Conservation (phyloP, 1,140 invertebrate genomes). For the Arctopsyche grandis region DNA sequence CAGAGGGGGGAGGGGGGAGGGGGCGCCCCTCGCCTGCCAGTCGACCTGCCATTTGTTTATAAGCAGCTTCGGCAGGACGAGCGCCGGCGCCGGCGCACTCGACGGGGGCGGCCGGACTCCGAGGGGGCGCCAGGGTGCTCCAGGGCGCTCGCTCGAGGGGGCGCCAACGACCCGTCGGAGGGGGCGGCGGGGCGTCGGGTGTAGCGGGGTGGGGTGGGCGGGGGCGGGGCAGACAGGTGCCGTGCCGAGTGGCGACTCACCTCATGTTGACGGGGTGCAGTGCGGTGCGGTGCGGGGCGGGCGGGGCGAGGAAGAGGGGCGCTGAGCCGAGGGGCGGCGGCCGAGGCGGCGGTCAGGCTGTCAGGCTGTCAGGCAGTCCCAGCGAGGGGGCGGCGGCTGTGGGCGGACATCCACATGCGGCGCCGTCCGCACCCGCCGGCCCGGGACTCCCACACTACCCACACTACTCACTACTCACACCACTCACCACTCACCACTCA, state of each 20-base stretch:
- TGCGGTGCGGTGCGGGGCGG: background rate
- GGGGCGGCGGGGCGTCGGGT: background rate
- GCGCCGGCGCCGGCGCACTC: background rate
- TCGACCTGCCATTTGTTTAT: background rate
- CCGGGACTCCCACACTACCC: background rate
- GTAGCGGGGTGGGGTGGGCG: background rate
- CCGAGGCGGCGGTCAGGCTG: too few relatives aligned
- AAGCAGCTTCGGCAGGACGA: too few relatives aligned
- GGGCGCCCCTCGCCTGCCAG: background rate
- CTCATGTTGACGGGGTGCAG: conserved; percentile 14
- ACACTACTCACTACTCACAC: too few relatives aligned
- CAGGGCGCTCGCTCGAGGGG: background rate
- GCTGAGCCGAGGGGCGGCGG: background rate
- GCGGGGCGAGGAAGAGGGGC: too few relatives aligned
- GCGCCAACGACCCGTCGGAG: background rate
- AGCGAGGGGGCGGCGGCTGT: background rate
- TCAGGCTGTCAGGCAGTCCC: too few relatives aligned
- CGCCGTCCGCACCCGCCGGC: background rate
- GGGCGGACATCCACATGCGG: background rate
- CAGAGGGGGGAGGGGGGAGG: background rate
- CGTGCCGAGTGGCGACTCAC: conserved; percentile 1
- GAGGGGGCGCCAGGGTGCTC: background rate
- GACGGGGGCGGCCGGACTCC: background rate
- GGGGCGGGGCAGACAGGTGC: background rate
- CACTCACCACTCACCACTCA: too few relatives aligned